phyloP scores from a whole-genome alignment of 1,140 invertebrate species.

The Orchestia grillus region DNA sequence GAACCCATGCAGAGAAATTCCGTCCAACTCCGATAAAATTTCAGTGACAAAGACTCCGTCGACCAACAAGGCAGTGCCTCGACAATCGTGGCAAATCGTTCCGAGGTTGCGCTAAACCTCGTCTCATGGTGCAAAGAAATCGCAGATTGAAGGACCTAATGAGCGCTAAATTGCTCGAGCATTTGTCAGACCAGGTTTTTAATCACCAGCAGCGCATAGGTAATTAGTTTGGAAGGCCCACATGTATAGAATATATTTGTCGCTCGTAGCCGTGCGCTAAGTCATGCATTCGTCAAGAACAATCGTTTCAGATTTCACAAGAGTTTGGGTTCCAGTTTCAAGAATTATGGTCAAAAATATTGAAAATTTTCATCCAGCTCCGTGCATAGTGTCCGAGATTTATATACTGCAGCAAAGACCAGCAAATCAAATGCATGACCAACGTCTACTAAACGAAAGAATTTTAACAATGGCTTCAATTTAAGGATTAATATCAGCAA shows the following conservation, averaged over 20 bases:
- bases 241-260: neutral
- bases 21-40: neutral
- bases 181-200: slow-evolving; percentile 13
- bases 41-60: neutral
- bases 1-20: too few species aligned
- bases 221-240: neutral
- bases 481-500: too few species aligned
- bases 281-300: neutral
- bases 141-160: slow-evolving; percentile 3
- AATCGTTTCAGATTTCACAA: neutral
- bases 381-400: neutral
- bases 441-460: neutral
- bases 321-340: neutral
- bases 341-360: neutral
- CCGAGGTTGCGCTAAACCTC: neutral
- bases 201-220: neutral
- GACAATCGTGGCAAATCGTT: neutral
- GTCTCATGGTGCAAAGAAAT: neutral
- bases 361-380: neutral
- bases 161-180: neutral
- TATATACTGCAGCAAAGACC: neutral
- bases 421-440: neutral
- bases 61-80: neutral
- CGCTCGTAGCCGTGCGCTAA: neutral
- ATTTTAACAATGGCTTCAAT: too few species aligned